Evolutionary conservation across 2,113 vertebrate genomes (phyloP).

Genomic region (Vombatus ursinus): DNA sequence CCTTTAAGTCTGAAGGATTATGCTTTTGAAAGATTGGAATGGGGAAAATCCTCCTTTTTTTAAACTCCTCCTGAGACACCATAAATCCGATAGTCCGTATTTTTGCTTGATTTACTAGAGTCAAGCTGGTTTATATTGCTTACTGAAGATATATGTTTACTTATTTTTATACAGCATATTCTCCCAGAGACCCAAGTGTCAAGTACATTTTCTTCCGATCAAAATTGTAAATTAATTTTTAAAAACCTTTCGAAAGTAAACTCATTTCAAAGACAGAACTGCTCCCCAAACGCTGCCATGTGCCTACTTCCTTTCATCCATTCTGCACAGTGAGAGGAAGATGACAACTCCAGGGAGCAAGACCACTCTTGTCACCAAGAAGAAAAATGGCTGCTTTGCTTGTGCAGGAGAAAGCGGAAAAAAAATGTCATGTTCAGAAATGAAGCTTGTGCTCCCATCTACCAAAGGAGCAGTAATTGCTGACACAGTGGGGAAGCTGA

Average conservation of each 20-base stretch:
- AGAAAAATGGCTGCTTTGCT: conserved; percentile 43
- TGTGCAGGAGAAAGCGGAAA: conserved; percentile 31
- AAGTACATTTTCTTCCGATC: conserved; percentile 36
- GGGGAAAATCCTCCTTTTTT: conserved; percentile 61
- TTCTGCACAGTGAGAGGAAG: conserved; percentile 37
- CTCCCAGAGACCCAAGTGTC: conserved; percentile 14
- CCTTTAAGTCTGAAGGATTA: conserved; percentile 73
- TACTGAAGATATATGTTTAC: conserved; percentile 36
- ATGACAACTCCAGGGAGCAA: conserved; percentile 51
- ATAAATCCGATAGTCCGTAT: conserved; percentile 56
- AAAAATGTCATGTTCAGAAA: conserved; percentile 60
- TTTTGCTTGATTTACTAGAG: conserved; percentile 55
- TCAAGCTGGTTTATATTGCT: conserved; percentile 27
- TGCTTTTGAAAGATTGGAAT: conserved; percentile 67
- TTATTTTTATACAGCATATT: conserved; percentile 46
- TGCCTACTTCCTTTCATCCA: background rate
- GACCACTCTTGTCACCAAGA: conserved; percentile 47
- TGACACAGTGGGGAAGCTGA: conserved; percentile 45
- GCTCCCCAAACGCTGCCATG: background rate
- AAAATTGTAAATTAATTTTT: conserved; percentile 55
- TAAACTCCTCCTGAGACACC: conserved; percentile 61
- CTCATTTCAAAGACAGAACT: conserved; percentile 28
- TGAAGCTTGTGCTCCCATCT: conserved; percentile 39
- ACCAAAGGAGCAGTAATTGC: conserved; percentile 38
- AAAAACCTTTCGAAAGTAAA: conserved; percentile 39